Base-by-base conservation (phyloP, 2,113 vertebrate species). In the Neodontobutis hainanensis region DNA sequence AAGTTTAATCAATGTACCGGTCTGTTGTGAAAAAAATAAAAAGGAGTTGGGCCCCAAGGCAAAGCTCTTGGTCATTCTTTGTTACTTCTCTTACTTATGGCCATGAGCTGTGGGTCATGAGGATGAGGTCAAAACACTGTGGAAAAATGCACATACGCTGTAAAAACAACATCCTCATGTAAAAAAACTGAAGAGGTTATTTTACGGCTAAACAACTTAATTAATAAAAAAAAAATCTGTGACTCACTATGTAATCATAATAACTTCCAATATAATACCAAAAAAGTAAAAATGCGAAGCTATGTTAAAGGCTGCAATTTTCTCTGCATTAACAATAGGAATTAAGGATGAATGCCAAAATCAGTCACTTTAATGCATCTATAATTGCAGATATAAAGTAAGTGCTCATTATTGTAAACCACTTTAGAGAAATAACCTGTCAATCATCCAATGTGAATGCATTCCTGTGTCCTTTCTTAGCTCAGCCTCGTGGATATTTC, bases 371-470 rank as follows among this genome's bases (percentile, higher is more conserved):
- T 74, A 42, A 67, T 70, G 34, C 60, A 57, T 51, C 44, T 19
- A 61, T 69, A 19, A 4, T 9, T 36, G 19, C 5, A 50, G 8
- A 46, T 62, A 36, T 53, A 15, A 42, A 44, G n/a, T 66, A 0
- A 32, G 53, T 46, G 5, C 12, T 64, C n/a, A 58, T 67, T 56
- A 46, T 40, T 16, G 50, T 15, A 55, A 53, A 62, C 45, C 47
- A 34, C 43, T 68, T 75, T 70, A n/a, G 36, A 60, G 49, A 68
- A 38, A 80, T 60, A 70, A 78, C 58, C 69, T 77, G 71, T 65
- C 82, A 75, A 53, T 68, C 59, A 73, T 66, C 50, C 27, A 9
- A 14, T 42, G 8, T 1, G 3, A 38, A 12, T 43, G 44, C 14
- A 4, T 7, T 15, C 2, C 11, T 32, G 8, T 9, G 11, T 35